Base-by-base conservation (phyloP, 2,888 invertebrate genomes). In the Lasioglossum villosulum region DNA sequence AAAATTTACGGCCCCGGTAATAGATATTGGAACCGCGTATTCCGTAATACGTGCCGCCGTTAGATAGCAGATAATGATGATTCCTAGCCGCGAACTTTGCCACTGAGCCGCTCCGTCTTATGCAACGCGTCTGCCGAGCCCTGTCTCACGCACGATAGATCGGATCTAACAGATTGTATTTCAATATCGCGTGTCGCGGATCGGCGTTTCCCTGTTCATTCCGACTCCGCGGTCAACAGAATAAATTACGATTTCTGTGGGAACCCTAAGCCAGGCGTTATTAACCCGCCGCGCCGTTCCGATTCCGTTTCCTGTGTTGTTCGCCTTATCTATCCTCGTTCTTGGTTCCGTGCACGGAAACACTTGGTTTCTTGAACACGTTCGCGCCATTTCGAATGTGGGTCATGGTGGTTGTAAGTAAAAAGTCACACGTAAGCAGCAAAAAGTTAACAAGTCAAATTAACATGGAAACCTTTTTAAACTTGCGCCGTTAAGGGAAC, bases 31-130 rank as follows among this genome's bases (percentile, higher is more conserved):
- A 91, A 86, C 90, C 84, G 87, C 78, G 86, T 89, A 91, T 90
- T 90, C 87, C 90, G 88, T 90, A 90, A 91, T 91, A 90, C 91
- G 87, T 89, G 87, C 86, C 78, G 91, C 91, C 85, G 85, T 86
- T 91, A 87, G 90, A 91, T 90, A 82, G 77, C 37, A 91, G 90
- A 91, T 90, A 90, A 90, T 91, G 88, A 90, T 90, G 90, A 90
- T 89, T 89, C 90, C 82, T 87, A 82, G 82, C 89, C 75, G 82
- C 90, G 91, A 91, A 91, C 91, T 89, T 86, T 91, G 86, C 80
- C 89, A 86, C 77, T 83, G 76, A 39, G 56, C 37, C 79, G 82
- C 78, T 75, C 90, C 76, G 63, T 79, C 82, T 90, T 86, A 72
- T 71, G 90, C 86, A 86, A 82, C 76, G 45, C 45, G 45, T 72